Percentiles rank a stretch among this genome's conserved stretches.
Conservation (phyloP, 2,888 invertebrate species). For the Sialis fuliginosa region DNA sequence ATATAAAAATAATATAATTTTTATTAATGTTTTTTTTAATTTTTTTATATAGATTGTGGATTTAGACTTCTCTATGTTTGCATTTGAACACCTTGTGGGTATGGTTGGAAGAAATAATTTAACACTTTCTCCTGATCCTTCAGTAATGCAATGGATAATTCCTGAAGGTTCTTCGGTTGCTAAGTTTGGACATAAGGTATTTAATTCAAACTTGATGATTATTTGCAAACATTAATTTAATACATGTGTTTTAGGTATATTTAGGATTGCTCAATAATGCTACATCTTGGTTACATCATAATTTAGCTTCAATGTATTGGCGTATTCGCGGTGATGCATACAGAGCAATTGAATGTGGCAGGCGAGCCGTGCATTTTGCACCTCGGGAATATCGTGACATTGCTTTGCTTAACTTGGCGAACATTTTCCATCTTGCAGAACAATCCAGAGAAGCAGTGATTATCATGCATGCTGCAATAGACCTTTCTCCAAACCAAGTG, state of each 20-base stretch:
- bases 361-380: slow-evolving; percentile 56
- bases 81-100: slow-evolving; percentile 44
- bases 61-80: slow-evolving; percentile 40
- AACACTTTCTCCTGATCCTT: slow-evolving; percentile 30
- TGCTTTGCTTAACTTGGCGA: slow-evolving; percentile 53
- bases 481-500: slow-evolving; percentile 43
- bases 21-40: neutral
- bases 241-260: too few relatives aligned
- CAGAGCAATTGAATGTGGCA: slow-evolving; percentile 64
- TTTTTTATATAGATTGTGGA: slow-evolving; percentile 11
- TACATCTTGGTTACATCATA: slow-evolving; percentile 64
- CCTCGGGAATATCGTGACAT: slow-evolving; percentile 55
- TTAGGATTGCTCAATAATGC: slow-evolving; percentile 42
- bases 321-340: slow-evolving; percentile 51
- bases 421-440: slow-evolving; percentile 48
- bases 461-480: slow-evolving; percentile 52
- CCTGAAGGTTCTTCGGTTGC: slow-evolving; percentile 22
- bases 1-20: slow-evolving; percentile 8
- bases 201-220: slow-evolving; percentile 12
- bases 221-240: too few relatives aligned
- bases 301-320: slow-evolving; percentile 67
- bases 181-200: slow-evolving; percentile 43
- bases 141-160: slow-evolving; percentile 25
- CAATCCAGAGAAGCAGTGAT: slow-evolving; percentile 53
- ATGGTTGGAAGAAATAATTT: slow-evolving; percentile 31